Evolutionary conservation across 2,113 vertebrate species (phyloP), one percentile per base, ranked within the genome.

Genomic region (Macaca nemestrina): DNA sequence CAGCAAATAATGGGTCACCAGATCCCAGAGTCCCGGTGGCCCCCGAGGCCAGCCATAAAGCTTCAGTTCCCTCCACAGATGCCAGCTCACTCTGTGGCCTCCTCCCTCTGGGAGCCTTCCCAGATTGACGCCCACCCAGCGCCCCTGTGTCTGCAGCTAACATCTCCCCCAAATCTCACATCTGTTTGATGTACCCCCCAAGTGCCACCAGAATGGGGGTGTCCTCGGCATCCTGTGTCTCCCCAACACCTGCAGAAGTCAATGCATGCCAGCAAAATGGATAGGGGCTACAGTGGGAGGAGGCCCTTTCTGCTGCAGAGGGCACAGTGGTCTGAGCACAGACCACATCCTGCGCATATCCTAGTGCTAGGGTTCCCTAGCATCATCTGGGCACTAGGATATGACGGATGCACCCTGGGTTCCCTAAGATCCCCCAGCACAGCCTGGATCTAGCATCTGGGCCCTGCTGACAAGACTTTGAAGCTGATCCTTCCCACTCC

Each of bases 1-100:
- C 94, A 96, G 90, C 87, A 93, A 70, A 80, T 40, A 68, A 67
- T 4, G 3, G 38, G 64, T 76, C 88, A 94, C 45, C 94, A 68
- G 75, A 89, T 35, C 22, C 20, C 45, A 61, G 35, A 88, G 86
- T 84, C 76, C 61, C 0, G 1, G n/a, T 1, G 12, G 20, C 23
- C 12, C 9, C 45, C 14, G 17, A 12, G 4, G 40, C 32, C 55
- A 70, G 76, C 27, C 88, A 76, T 22, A 45, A 45, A 70, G n/a
- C 38, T 76, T 57, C 40, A 30, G n/a, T 59, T 95, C 50, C 76
- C 70, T 90, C 64, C 64, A 59, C 0, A n/a, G 30, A 59, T 0
- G 16, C 43, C 64, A 81, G 35, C 12, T n/a, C 10, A 20, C 22
- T 17, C 50, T 22, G 23, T 38, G 89, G 76, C 43, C 68, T 83